phyloP scores from a whole-genome alignment of 2,797 vertebrate species.

The Garrulus glandarius region DNA sequence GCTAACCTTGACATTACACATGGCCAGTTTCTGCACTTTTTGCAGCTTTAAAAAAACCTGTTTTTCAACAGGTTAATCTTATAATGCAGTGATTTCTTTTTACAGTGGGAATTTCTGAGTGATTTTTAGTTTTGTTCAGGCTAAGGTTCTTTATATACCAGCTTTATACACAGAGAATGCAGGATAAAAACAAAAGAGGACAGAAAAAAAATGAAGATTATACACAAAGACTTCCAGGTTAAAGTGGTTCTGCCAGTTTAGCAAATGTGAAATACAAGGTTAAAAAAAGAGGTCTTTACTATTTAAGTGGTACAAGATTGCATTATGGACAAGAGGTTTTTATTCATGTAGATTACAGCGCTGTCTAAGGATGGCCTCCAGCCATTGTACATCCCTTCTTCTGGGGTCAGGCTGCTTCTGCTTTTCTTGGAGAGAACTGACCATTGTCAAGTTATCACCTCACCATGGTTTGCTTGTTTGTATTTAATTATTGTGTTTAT shows the following conservation, averaged over 20 bases:
- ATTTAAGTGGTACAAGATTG: neutral
- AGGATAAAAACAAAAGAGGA: constrained; percentile 35
- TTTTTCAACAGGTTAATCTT: constrained; percentile 47
- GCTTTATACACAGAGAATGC: neutral
- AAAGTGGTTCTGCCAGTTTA: neutral
- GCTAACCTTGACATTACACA: constrained; percentile 18
- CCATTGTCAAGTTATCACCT: neutral
- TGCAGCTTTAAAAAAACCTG: neutral
- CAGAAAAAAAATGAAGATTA: constrained; percentile 3
- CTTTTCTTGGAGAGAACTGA: neutral
- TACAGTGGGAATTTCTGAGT: constrained; percentile 34
- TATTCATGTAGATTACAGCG: neutral
- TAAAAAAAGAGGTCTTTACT: neutral
- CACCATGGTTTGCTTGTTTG: neutral
- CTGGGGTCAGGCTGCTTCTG: neutral
- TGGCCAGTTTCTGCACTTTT: neutral
- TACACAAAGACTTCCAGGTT: neutral
- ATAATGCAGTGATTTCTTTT: constrained; percentile 38
- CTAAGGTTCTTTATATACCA: constrained; percentile 1
- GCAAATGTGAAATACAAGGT: neutral
- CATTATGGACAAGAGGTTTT: neutral
- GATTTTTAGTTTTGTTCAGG: constrained; percentile 34
- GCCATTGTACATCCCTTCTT: neutral
- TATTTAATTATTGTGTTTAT: neutral
- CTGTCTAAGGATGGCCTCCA: neutral